These are phyloP conservation scores for Carassius auratus DNA, from an alignment of 2,113 vertebrate genomes.

Conservation along the genomic window DNA sequence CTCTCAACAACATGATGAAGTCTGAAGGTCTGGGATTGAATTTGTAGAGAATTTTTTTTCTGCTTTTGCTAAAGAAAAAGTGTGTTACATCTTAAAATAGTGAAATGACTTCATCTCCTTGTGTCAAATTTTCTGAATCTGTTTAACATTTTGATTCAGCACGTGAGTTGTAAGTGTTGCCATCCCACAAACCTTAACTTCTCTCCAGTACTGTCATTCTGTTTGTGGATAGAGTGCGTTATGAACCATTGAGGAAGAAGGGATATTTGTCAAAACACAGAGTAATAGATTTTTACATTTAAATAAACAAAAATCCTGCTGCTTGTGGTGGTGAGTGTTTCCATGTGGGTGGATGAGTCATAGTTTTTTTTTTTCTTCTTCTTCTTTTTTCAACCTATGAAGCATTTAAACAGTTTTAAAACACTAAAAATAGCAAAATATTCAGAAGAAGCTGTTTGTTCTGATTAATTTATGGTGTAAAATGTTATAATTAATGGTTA, in stretches of 20 bases:
- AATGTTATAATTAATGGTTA: not conserved
- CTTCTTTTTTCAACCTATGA: conserved; percentile 11
- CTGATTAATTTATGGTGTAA: not conserved
- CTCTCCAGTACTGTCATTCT: not conserved
- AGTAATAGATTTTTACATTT: conserved; percentile 33
- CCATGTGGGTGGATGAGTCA: conserved; percentile 77
- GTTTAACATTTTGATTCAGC: not conserved
- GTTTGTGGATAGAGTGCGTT: not conserved
- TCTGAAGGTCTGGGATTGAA: not conserved
- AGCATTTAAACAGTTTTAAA: conserved; percentile 16
- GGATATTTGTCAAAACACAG: not conserved
- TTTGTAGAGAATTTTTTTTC: too few relatives aligned
- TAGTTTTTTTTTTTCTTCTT: conserved; percentile 38
- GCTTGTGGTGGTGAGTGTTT: conserved; percentile 66
- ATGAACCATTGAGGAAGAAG: conserved; percentile 11
- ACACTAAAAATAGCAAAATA: not conserved
- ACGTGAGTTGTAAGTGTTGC: not conserved
- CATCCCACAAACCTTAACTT: not conserved
- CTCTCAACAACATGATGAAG: not conserved
- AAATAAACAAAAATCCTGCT: conserved; percentile 28
- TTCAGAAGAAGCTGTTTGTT: conserved; percentile 26
- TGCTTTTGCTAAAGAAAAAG: not conserved
- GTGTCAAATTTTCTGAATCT: not conserved
- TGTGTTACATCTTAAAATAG: not conserved
- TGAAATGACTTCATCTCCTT: not conserved